Evolutionary conservation across 2,113 vertebrate genomes (phyloP), one percentile per base, ranked within the genome.

Genomic region (Thunnus thynnus): DNA sequence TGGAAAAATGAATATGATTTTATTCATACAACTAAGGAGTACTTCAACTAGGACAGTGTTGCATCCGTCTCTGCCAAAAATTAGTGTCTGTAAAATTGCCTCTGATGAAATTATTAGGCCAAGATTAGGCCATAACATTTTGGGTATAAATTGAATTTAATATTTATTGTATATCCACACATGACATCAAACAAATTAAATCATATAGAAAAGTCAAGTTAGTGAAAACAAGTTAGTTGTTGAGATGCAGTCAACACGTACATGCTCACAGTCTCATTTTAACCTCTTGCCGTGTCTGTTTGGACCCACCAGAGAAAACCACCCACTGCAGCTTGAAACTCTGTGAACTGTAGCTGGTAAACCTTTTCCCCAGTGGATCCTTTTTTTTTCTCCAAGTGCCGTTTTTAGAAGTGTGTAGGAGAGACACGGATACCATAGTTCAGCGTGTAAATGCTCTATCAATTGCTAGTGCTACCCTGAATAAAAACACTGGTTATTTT

Each of bases 381-480:
- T 52, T 27, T 66, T 69, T 50, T 27, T 50, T 73, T 58, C 27
- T 64, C 74, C 52, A 83, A 64, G 48, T 57, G 64, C 80, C 12
- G 17, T 80, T 89, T 91, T 90, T 90, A 86, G 88, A 90, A 67
- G 18, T 48, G 82, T 76, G 89, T 92, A 75, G 89, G 91, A 89
- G 86, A 86, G 62, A 70, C 63, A 63, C 11, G 61, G 75, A 86
- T 76, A 70, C 44, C 80, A 72, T 13, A 57, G 87, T 83, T 90
- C 78, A 82, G n/a, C 1, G 51, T 66, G 70, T 80, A 86, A 82
- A 85, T 68, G 77, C 69, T 78, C 67, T 54, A 78, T 86, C 86
- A 87, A 89, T 81, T 77, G 78, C 55, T 46, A 13, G 46, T 52
- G 47, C 84, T 72, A 76, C 52, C 80, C 52, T 65, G 77, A 87